A percentile compares a stretch with the other conserved stretches of the same genome.
Evolutionary conservation across 1,140 invertebrate species (phyloP).

Genomic region (Drosophila sp.): DNA sequence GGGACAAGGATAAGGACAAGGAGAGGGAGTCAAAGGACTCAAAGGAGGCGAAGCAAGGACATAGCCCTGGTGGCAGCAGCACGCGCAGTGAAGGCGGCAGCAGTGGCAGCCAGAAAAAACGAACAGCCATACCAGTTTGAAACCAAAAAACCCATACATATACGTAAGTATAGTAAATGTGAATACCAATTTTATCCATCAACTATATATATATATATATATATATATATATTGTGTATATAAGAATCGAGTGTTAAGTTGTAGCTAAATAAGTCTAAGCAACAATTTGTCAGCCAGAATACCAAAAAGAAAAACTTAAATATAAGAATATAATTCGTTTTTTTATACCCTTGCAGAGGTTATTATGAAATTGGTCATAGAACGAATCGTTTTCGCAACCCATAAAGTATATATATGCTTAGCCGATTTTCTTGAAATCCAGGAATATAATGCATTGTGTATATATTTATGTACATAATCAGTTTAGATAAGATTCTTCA

Average conservation of each 20-base stretch:
- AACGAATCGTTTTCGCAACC: no score
- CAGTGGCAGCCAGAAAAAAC: constrained; percentile 66
- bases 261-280: not conserved
- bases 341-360: no score
- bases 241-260: no score
- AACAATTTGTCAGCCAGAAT: constrained; percentile 47
- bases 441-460: no score
- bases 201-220: constrained; percentile 24
- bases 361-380: no score
- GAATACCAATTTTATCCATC: not conserved
- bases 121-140: constrained; percentile 76
- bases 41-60: constrained; percentile 20
- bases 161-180: constrained; percentile 40
- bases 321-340: not conserved
- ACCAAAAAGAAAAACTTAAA: constrained; percentile 8
- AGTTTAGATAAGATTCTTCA: no score
- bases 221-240: not conserved
- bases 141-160: not conserved
- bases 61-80: constrained; percentile 51
- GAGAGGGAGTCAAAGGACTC: constrained; percentile 21
- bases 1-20: constrained; percentile 22
- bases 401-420: no score
- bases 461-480: no score
- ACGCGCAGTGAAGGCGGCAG: constrained; percentile 48
- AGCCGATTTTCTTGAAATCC: no score